Evolutionary conservation across 2,113 vertebrate genomes (phyloP).

Genomic region (Charina bottae): DNA sequence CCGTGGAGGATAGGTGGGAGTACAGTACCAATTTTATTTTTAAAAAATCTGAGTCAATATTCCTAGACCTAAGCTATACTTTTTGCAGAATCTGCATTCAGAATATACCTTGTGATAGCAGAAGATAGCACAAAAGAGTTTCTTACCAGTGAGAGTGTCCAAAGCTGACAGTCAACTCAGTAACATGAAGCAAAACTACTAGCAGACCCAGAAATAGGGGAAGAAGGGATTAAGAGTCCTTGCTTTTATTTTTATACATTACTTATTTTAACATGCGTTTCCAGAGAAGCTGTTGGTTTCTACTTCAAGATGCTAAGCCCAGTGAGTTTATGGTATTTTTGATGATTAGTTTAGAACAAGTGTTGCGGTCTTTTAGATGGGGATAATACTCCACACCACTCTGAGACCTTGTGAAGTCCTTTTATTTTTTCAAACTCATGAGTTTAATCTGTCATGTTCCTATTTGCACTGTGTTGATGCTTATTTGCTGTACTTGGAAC

Average conservation of each 20-base stretch:
- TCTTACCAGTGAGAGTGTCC: not conserved
- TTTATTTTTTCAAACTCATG: not conserved
- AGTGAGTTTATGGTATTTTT: not conserved
- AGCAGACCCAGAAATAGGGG: not conserved
- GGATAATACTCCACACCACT: not conserved
- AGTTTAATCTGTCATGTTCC: not conserved
- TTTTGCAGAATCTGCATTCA: not conserved
- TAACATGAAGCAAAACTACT: not conserved
- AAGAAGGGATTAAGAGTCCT: not conserved
- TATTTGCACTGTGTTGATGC: not conserved
- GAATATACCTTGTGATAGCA: not conserved
- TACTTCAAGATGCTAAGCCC: not conserved
- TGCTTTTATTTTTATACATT: constrained; percentile 13
- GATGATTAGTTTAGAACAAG: not conserved
- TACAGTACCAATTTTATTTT: not conserved
- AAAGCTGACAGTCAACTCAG: not conserved
- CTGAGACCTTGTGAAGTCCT: not conserved
- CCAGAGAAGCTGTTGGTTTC: not conserved
- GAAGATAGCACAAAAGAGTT: not conserved
- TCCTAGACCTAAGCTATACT: not conserved
- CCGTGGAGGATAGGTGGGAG: not conserved
- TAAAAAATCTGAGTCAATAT: not conserved
- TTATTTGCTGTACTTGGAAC: not conserved
- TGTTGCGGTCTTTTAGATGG: too few species aligned
- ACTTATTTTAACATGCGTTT: constrained; percentile 39